Evolutionary conservation across 2,797 vertebrate species (phyloP).

Genomic region (Rhynchotus rufescens): DNA sequence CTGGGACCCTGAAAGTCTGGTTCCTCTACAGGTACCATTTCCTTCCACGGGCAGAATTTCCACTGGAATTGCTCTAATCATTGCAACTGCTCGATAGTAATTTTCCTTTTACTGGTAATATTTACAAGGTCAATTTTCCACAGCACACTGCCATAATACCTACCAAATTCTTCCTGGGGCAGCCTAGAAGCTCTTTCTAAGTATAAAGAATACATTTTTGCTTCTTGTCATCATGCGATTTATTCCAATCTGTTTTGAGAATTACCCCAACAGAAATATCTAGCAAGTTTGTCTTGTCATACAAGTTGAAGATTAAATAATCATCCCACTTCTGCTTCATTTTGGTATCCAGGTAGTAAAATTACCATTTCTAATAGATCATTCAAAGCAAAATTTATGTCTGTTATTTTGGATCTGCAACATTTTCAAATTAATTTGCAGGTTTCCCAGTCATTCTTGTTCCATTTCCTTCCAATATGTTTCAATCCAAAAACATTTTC

Average conservation of each 20-base stretch:
- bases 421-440: background rate
- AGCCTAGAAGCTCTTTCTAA: background rate
- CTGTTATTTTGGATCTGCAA: background rate
- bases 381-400: background rate
- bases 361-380: background rate
- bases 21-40: background rate
- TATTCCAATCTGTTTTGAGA: background rate
- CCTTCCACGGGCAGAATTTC: background rate
- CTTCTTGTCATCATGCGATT: background rate
- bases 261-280: background rate
- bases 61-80: background rate
- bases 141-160: background rate
- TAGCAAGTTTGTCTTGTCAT: background rate
- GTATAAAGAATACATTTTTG: background rate
- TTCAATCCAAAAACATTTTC: background rate
- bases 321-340: background rate
- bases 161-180: background rate
- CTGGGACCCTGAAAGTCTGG: background rate
- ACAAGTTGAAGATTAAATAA: background rate
- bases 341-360: background rate
- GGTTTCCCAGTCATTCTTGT: background rate
- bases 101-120: background rate
- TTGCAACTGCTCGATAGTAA: background rate
- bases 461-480: background rate
- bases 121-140: background rate